These are phyloP conservation scores for Spilarctia lutea DNA, from an alignment of 2,888 invertebrate genomes.

Conservation along the genomic window DNA sequence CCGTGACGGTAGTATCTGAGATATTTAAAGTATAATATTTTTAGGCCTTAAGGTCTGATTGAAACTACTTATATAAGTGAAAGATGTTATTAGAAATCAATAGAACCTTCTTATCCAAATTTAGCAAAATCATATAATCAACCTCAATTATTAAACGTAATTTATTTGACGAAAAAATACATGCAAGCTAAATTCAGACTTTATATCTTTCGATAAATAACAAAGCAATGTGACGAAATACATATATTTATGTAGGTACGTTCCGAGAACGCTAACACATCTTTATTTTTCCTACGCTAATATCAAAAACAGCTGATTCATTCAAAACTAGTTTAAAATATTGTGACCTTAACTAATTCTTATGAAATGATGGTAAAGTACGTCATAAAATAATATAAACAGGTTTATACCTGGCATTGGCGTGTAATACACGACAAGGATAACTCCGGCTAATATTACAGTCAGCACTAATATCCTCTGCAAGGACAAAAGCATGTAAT, in stretches of 20 bases:
- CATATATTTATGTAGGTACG: neutral
- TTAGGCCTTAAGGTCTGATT: neutral
- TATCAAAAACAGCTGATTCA: conserved; percentile 12
- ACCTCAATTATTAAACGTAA: neutral
- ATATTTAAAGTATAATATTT: neutral
- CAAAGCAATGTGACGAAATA: neutral
- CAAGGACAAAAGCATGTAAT: conserved; percentile 87
- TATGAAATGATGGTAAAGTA: neutral
- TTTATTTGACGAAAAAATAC: neutral
- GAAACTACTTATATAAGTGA: neutral
- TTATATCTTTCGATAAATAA: neutral
- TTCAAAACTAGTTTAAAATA: neutral
- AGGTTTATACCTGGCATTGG: conserved; percentile 88
- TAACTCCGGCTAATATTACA: conserved; percentile 88
- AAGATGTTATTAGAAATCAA: neutral
- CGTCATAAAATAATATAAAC: conserved; percentile 14
- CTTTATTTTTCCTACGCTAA: neutral
- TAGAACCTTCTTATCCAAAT: neutral
- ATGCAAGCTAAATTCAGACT: neutral
- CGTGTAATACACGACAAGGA: conserved; percentile 90
- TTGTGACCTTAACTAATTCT: conserved; percentile 5
- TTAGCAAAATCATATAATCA: neutral
- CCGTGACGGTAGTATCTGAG: neutral
- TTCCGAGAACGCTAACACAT: neutral
- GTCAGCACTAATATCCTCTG: conserved; percentile 89